A percentile compares a stretch with the other conserved stretches of the same genome.
Evolutionary conservation across 2,888 invertebrate species (phyloP).

Genomic region (Podabrus alpinus): DNA sequence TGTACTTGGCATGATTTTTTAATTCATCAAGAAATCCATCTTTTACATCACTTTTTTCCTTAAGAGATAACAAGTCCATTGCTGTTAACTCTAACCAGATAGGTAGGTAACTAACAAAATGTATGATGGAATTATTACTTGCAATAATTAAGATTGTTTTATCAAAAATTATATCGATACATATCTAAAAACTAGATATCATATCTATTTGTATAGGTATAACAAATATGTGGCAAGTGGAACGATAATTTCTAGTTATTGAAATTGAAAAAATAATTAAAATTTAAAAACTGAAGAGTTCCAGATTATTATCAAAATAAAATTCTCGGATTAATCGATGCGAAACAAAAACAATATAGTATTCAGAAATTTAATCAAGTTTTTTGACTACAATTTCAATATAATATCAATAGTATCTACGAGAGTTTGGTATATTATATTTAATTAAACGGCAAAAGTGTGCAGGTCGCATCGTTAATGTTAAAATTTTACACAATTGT

Average conservation of each 20-base stretch:
- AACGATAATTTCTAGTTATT: background rate
- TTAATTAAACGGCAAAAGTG: too few relatives aligned
- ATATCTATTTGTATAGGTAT: background rate
- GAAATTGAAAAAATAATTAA: background rate
- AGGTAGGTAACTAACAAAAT: background rate
- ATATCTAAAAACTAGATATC: conserved; percentile 1
- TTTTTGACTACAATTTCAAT: too few relatives aligned
- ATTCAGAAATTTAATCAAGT: too few relatives aligned
- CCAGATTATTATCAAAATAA: background rate
- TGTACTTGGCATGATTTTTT: conserved; percentile 34
- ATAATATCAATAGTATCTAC: too few relatives aligned
- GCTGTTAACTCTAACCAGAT: background rate
- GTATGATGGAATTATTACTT: background rate
- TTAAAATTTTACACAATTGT: too few relatives aligned
- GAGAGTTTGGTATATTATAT: too few relatives aligned
- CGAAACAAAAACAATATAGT: too few relatives aligned
- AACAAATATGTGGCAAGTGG: background rate
- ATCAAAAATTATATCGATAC: background rate
- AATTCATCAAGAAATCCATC: conserved; percentile 34
- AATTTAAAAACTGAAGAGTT: background rate
- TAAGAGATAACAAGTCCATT: conserved; percentile 29
- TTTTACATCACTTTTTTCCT: conserved; percentile 18
- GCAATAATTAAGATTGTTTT: background rate
- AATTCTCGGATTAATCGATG: background rate
- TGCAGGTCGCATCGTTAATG: too few relatives aligned